Evolutionary conservation across 2,888 invertebrate genomes (phyloP).

Genomic region (Catonia carolina): DNA sequence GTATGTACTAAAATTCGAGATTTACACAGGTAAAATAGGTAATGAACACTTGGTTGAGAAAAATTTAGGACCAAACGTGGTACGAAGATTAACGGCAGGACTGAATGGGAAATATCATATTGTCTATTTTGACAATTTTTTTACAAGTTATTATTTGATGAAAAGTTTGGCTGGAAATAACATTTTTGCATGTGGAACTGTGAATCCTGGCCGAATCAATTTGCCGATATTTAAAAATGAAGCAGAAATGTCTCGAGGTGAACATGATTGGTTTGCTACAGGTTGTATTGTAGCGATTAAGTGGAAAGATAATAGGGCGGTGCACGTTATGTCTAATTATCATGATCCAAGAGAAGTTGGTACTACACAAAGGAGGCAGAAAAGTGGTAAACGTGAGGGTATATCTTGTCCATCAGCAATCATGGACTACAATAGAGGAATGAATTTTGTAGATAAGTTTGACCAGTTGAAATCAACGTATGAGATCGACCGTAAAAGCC

Average conservation of each 20-base stretch:
- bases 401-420: conserved; percentile 33
- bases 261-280: conserved; percentile 6
- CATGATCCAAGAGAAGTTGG: conserved; percentile 26
- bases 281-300: conserved; percentile 19
- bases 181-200: conserved; percentile 12
- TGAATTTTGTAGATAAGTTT: conserved; percentile 36
- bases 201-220: conserved; percentile 4
- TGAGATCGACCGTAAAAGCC: conserved; percentile 35
- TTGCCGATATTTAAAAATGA: conserved; percentile 3
- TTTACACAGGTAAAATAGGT: conserved; percentile 37
- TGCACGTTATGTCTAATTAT: conserved; percentile 23
- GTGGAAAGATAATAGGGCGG: conserved; percentile 26
- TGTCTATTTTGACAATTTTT: conserved; percentile 37
- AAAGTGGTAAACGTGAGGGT: neutral
- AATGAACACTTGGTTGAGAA: conserved; percentile 29
- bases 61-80: conserved; percentile 32
- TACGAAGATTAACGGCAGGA: conserved; percentile 31
- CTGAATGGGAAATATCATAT: conserved; percentile 31
- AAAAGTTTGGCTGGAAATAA: conserved; percentile 1
- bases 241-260: conserved; percentile 6
- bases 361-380: too few relatives aligned
- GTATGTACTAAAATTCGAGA: conserved; percentile 34
- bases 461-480: conserved; percentile 34
- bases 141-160: conserved; percentile 21
- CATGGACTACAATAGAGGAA: conserved; percentile 35